Conservation (phyloP, 2,797 vertebrate genomes). For the Thripadectes ignobilis region DNA sequence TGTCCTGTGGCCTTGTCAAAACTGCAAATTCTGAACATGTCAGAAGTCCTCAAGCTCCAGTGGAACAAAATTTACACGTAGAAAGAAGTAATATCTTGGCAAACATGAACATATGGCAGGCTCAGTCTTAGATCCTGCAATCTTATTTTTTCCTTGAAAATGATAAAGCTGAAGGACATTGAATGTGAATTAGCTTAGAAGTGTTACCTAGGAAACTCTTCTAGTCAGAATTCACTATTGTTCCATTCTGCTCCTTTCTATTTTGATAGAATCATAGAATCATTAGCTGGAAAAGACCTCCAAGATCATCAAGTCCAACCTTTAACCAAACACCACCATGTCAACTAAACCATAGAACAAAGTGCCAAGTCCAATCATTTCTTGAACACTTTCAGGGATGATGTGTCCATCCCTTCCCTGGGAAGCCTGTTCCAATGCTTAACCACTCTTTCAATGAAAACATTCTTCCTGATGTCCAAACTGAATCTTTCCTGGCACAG, state of each 20-base stretch:
- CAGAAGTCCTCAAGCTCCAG: background rate
- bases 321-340: background rate
- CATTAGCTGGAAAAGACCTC: background rate
- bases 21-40: background rate
- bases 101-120: background rate
- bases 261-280: background rate
- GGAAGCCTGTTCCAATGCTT: background rate
- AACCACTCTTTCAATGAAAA: background rate
- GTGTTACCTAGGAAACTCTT: background rate
- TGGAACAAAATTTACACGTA: background rate
- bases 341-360: background rate
- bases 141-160: background rate
- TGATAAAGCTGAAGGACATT: background rate
- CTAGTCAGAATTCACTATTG: background rate
- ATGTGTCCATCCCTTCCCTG: background rate
- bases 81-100: background rate
- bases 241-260: background rate
- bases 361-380: background rate
- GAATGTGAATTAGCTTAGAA: background rate
- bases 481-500: background rate
- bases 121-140: background rate
- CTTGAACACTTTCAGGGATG: background rate
- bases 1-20: constrained; percentile 27
- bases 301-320: rapidly evolving
- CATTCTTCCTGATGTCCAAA: background rate